phyloP scores from a whole-genome alignment of 2,113 vertebrate genomes.

The Neoarius graeffei region DNA sequence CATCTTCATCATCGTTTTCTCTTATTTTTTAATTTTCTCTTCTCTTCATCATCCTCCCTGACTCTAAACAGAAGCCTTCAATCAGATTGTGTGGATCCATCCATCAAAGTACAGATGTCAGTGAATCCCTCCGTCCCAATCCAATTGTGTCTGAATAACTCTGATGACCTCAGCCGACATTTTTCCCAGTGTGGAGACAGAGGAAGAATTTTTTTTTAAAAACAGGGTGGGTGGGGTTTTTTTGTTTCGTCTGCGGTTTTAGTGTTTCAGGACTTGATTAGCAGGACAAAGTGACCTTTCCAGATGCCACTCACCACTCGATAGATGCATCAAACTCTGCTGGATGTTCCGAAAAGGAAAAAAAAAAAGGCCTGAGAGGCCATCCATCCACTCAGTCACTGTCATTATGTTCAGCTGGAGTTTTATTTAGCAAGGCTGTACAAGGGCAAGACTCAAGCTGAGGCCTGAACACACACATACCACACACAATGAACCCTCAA shows the following conservation, averaged over 20 bases:
- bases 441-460: constrained; percentile 64
- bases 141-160: background rate
- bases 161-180: constrained; percentile 19
- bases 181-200: constrained; percentile 17
- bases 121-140: background rate
- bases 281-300: constrained; percentile 49
- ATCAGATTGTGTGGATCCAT: background rate
- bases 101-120: background rate
- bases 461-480: constrained; percentile 35
- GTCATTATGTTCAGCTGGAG: constrained; percentile 50
- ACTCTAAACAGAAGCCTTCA: constrained; percentile 14
- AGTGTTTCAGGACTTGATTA: constrained; percentile 30
- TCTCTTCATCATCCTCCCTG: background rate
- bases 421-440: constrained; percentile 46
- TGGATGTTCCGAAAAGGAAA: constrained; percentile 31
- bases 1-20: constrained; percentile 19
- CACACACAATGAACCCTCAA: constrained; percentile 22
- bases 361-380: constrained; percentile 38
- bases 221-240: background rate
- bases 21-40: background rate
- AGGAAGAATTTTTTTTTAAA: background rate
- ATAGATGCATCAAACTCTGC: constrained; percentile 44
- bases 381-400: constrained; percentile 58
- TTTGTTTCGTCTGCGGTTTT: constrained; percentile 18
- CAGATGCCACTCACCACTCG: constrained; percentile 33